Evolutionary conservation across 2,888 invertebrate species (phyloP), one percentile per base, ranked within the genome.

Genomic region (Eristalinus sepulchralis): DNA sequence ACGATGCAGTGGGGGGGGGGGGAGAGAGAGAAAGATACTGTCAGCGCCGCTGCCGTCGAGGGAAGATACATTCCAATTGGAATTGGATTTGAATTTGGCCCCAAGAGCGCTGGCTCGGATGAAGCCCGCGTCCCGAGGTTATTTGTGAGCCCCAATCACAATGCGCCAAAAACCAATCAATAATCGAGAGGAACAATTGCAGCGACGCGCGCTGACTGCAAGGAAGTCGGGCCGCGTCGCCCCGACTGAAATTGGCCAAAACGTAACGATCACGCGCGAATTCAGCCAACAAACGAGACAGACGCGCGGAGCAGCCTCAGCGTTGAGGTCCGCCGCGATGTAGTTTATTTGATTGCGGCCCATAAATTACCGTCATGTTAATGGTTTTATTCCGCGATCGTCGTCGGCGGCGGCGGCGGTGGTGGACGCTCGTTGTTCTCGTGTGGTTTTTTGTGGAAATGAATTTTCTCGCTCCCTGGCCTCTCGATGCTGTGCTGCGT

Each of bases 101-200:
- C 31, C 60, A 63, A 47, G 17, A 47, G 73, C 68, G 27, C 62
- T 70, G 77, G 27, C 77, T 57, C 47, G 77, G 53, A 27, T 36
- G 60, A 27, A 27, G 27, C 27, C 27, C 27, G 27, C 27, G 39
- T 82, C 85, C 82, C 9, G 53, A 31, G 82, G 86, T 86, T 86
- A 86, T 86, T 86, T 86, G 86, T 86, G 82, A 60, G 75, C 78
- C 62, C 86, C 86, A 86, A 86, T 86, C 86, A 83, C 86, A 86
- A 86, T 83, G 86, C 86, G 86, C 82, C 86, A 86, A 83, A 86
- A 86, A 86, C 86, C 86, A 86, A 86, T 86, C 86, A 86, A 86
- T 86, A 86, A 86, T 83, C 82, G 78, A 68, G 47, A 31, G 72
- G 71, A 83, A 82, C 78, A 83, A 83, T 78, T 70, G 62, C 85